These are phyloP conservation scores for Oxystoma pomonae DNA, from an alignment of 2,888 invertebrate species.

Conservation along the genomic window DNA sequence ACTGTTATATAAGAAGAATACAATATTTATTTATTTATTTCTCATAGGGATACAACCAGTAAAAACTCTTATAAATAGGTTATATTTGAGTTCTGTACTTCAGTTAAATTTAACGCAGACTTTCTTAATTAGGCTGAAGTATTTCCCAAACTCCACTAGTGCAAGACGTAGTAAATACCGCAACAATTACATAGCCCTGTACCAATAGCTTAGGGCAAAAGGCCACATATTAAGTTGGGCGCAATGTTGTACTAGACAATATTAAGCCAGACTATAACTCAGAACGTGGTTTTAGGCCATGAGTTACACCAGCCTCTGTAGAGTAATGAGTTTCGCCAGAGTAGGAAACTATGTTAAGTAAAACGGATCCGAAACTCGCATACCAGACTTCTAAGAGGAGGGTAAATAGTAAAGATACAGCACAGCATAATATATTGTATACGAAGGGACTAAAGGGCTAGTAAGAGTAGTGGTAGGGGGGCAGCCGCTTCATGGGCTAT, in stretches of 20 bases:
- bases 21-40: no score
- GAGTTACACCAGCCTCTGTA: conserved; percentile 41
- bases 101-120: no score
- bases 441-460: no score
- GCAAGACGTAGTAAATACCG: neutral
- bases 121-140: neutral
- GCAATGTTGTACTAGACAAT: conserved; percentile 34
- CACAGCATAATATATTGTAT: no score
- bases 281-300: conserved; percentile 43
- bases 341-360: conserved; percentile 40
- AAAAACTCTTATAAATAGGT: no score
- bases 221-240: neutral
- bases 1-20: no score
- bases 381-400: neutral
- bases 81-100: no score
- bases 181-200: neutral
- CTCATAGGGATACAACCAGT: no score
- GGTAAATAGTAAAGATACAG: no score
- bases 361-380: conserved; percentile 26
- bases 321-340: conserved; percentile 41
- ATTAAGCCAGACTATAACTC: conserved; percentile 46
- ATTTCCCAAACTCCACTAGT: neutral
- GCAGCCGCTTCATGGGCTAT: no score
- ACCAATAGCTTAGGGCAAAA: neutral
- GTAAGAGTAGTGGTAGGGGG: no score